Conservation (phyloP, 2,888 invertebrate species). For the Drosophila buzzatii region DNA sequence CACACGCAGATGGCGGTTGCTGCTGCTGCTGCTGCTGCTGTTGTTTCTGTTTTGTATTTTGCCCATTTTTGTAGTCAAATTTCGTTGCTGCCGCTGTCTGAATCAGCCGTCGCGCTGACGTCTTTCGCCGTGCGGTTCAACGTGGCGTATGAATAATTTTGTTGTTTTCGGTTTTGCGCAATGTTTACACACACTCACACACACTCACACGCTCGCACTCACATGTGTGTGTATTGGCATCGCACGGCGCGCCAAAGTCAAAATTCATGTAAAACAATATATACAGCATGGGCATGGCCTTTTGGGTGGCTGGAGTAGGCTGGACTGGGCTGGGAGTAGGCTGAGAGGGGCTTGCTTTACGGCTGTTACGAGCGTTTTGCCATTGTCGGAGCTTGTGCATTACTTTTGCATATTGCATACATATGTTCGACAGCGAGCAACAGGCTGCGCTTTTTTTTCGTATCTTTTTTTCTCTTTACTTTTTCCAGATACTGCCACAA, state of each 20-base stretch:
- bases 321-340: neutral
- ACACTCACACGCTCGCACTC: neutral
- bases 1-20: conserved; percentile 8
- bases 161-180: conserved; percentile 71
- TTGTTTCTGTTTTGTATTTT: conserved; percentile 71
- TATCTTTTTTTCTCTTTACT: neutral
- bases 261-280: conserved; percentile 67
- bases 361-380: conserved; percentile 47
- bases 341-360: conserved; percentile 18
- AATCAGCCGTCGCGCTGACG: conserved; percentile 70
- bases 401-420: conserved; percentile 80
- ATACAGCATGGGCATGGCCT: conserved; percentile 11
- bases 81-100: conserved; percentile 66
- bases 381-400: conserved; percentile 66
- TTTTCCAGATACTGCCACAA: conserved; percentile 23
- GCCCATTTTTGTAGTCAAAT: conserved; percentile 78
- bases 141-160: conserved; percentile 75
- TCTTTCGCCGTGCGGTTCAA: conserved; percentile 63
- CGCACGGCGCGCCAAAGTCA: conserved; percentile 68
- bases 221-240: conserved; percentile 29
- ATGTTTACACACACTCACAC: conserved; percentile 68
- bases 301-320: neutral
- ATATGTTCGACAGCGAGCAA: conserved; percentile 69
- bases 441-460: conserved; percentile 39
- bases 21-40: conserved; percentile 16